Evolutionary conservation across 2,797 vertebrate genomes (phyloP), one percentile per base, ranked within the genome.

Genomic region (Esox lucius): DNA sequence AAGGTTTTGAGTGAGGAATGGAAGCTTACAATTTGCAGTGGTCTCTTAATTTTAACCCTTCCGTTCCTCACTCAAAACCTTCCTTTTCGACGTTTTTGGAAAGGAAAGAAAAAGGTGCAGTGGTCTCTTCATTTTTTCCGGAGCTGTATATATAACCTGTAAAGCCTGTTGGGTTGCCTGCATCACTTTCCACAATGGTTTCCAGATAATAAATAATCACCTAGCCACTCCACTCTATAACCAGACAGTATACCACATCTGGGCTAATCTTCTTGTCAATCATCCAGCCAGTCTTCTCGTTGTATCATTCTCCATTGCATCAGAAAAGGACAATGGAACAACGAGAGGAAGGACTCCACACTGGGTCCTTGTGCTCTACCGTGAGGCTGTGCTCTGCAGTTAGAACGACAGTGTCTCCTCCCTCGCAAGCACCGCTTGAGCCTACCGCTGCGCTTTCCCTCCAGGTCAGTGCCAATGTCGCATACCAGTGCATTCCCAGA

Each of bases 401-500:
- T 31, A 51, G 15, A 19, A 49, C 51, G 19, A 19, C 51, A 56
- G 51, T 3, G 51, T n/a, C 8, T 56, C 51, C 53, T 22, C n/a
- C 8, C n/a, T 56, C n/a, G 9, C 1, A 3, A 13, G 56, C 22
- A 24, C 56, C 5, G 22, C 19, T 24, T 31, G 9, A 61, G 56
- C 22, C 24, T n/a, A 61, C 22, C 11, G n/a, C 7, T 8, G 5
- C n/a, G 9, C 56, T 61, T 69, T 78, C 66, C 64, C 17, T 84
- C 79, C 80, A 84, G 80, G 82, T 86, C 78, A 76, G 71, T 77
- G 73, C 79, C 71, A 72, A 73, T 76, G 73, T 64, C 49, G 74
- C 72, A 77, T 64, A 26, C 26, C 77, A 78, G 59, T 72, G 77
- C 17, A n/a, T n/a, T 28, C 71, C 75, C 77, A 75, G 24, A 73